These are phyloP conservation scores for Macrosiphum euphorbiae DNA, from an alignment of 2,888 invertebrate species.

Conservation along the genomic window DNA sequence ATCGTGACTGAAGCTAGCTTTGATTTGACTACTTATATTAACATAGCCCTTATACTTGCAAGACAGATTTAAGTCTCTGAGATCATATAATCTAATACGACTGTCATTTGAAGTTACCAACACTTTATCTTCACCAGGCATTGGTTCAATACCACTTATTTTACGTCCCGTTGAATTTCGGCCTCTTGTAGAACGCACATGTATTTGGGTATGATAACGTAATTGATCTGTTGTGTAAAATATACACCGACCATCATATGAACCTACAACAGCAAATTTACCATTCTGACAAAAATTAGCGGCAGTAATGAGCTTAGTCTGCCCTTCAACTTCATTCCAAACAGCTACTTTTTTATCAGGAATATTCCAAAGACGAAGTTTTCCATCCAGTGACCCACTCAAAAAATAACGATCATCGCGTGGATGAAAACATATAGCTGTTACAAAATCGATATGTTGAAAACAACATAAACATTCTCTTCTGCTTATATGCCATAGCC, in stretches of 20 bases:
- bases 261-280: constrained; percentile 97
- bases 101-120: constrained; percentile 98
- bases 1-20: constrained; percentile 97
- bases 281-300: constrained; percentile 96
- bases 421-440: constrained; percentile 98
- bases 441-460: constrained; percentile 99
- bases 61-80: constrained; percentile 92
- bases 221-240: constrained; percentile 98
- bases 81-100: constrained; percentile 93
- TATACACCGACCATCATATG: constrained; percentile 97
- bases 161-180: constrained; percentile 95
- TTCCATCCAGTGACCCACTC: constrained; percentile 97
- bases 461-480: constrained; percentile 98
- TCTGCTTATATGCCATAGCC: constrained; percentile 97
- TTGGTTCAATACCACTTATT: constrained; percentile 97
- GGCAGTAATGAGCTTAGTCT: constrained; percentile 93
- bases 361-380: constrained; percentile 98
- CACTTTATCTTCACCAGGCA: constrained; percentile 96
- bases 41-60: constrained; percentile 96
- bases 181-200: constrained; percentile 95
- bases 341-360: constrained; percentile 98
- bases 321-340: constrained; percentile 98
- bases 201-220: constrained; percentile 97
- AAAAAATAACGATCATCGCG: constrained; percentile 91
- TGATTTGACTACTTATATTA: constrained; percentile 96